Base-by-base conservation (phyloP, 2,888 invertebrate species). In the Colostygia pectinataria region DNA sequence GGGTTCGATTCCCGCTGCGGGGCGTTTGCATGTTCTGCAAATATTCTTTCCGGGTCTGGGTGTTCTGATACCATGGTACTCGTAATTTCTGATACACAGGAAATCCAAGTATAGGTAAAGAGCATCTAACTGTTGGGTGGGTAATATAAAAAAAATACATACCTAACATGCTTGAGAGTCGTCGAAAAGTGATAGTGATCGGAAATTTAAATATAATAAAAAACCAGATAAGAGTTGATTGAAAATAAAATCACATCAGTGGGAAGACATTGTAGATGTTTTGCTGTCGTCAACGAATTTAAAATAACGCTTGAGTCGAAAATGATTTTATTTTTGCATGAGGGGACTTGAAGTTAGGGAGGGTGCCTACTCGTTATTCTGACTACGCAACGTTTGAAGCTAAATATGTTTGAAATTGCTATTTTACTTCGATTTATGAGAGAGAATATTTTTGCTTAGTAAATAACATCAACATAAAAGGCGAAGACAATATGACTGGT, bases 351-450 rank as follows among this genome's bases (percentile, higher is more conserved):
- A 57, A 70, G 59, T 34, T 65, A 72, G 77, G 67, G 71, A 63
- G 53, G 62, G 60, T 62, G 66, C 79, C 74, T 67, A 63, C 76
- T 84, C 82, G 77, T 83, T 83, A 83, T 81, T 77, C 71, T 65
- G 65, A 70, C 64, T 77, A 75, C 77, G 77, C 75, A 65, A 70
- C 66, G 68, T 79, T 77, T 72, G 65, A 63, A 69, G 69, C 71
- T 73, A 76, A 83, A 81, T 78, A 80, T 77, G 72, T 74, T 77
- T 74, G 69, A 83, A 83, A 82, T 80, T 81, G 77, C 74, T 71
- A 71, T 80, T 77, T 71, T 65, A 70, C 64, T 72, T 77, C 71
- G 66, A 73, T 70, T 58, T 47, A 58, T 52, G 50, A 38, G 37
- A 46, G 20, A 49, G 40, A 48, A 55, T 53, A 56, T 58, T 56